Evolutionary conservation across 1,140 invertebrate species (phyloP), one percentile per base, ranked within the genome.

Genomic region (Macrosteles quadrilineatus): DNA sequence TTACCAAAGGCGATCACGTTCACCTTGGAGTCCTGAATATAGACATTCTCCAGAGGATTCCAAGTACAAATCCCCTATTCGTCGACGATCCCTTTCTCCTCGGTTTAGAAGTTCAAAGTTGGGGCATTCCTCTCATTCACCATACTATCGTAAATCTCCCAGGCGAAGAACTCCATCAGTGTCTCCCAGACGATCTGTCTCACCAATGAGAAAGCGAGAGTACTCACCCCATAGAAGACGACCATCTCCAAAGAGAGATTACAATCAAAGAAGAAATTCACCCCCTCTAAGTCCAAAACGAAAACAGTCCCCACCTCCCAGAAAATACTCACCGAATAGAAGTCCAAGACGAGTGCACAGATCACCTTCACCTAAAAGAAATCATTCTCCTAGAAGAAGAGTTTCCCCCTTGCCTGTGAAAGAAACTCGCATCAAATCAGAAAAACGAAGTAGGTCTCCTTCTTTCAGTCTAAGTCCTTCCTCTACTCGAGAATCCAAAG

Each of bases 381-480:
- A 23, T 9, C 23, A 1, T 3, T 43, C 63, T 43, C 63, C 63
- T 17, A 29, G 31, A 32, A 66, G 36, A 30, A 66, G 27, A 29
- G 9, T 25, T 27, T 59, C 55, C n/a, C 55, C 55, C 6, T 4
- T 59, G 21, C 14, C 25, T 25, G 27, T 30, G 27, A 30, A 59
- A 23, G 27, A 30, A 59, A 59, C 2, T 9, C 55, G 55, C 6
- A 2, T 23, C 17, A 14, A 36, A 40, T 31, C n/a, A 17, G 40
- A 40, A 14, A 63, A 30, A 19, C 12, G 23, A 25, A 71, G 69
- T 30, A 47, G 63, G 23, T n/a, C 63, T 0, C 40, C 69, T 27
- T 67, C 63, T 27, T 25, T 71, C 6, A 71, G 69, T 30, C 31
- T 71, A 1, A 71, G 69, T 29, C 69, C 69, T n/a, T 71, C 69